Base-by-base conservation (phyloP, 2,888 invertebrate species). In the Coleophora flavipennella region DNA sequence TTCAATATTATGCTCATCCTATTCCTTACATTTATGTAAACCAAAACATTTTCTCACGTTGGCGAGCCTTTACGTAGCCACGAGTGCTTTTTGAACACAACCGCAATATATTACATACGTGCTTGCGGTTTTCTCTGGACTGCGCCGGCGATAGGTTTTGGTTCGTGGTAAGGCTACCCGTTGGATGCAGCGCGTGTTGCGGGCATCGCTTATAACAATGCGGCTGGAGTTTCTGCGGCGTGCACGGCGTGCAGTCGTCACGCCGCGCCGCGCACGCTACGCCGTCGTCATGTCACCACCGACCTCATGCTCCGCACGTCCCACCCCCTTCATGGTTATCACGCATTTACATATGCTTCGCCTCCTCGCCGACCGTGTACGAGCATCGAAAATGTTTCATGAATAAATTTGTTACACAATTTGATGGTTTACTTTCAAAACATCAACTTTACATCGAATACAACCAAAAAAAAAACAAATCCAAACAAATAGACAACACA, bases 381-480 rank as follows among this genome's bases (percentile, higher is more conserved):
- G 56, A 71, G 72, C 79, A 79, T 77, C 72, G 72, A 79, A 78
- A 79, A 76, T 78, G 77, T 73, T 79, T 74, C 79, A 80, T 78
- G 81, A 81, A 81, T 81, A 81, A 80, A 79, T 79, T 79, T 78
- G 76, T 77, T 73, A 75, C 75, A 72, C 73, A 75, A 78, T 80
- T 76, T 71, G 68, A 60, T 64, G 68, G 72, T 75, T 78, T 74
- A 74, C 77, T 76, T 68, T 66, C 68, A 51, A 51, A 49, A 54
- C 48, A 58, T 57, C 57, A 59, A 61, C 62, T n/a, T n/a, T 55
- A 54, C 51, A 52, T 58, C 56, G 54, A 52, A 52, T 53, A 57
- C 50, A 60, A 67, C 67, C 62, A 63, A 69, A 69, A 67, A 62
- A 59, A 62, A 63, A 67, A 62, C 64, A 53, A 62, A 57, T 60